Evolutionary conservation across 2,888 invertebrate species (phyloP).

Genomic region (Tetranychus piercei): DNA sequence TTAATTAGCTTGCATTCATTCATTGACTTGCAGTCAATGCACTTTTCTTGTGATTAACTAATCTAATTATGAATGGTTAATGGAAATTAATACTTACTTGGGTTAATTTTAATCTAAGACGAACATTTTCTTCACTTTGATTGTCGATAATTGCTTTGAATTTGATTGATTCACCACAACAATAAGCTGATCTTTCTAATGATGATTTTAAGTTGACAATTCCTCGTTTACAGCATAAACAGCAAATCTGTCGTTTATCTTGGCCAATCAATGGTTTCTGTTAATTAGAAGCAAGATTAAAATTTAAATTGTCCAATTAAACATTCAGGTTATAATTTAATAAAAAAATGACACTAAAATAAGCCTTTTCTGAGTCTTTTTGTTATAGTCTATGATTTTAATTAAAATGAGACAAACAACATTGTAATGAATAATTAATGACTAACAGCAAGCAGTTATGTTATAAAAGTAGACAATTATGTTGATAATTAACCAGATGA

Average conservation of each 20-base stretch:
- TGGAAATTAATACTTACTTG: slow-evolving; percentile 34
- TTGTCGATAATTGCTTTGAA: slow-evolving; percentile 51
- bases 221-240: slow-evolving; percentile 51
- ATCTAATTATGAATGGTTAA: too few relatives aligned
- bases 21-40: too few relatives aligned
- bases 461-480: too few relatives aligned
- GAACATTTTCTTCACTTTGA: slow-evolving; percentile 43
- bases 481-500: too few relatives aligned
- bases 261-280: slow-evolving; percentile 47
- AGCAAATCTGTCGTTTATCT: slow-evolving; percentile 47
- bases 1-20: too few relatives aligned
- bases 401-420: background rate
- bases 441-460: too few relatives aligned
- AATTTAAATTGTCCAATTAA: background rate
- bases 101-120: slow-evolving; percentile 41
- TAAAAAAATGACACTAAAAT: background rate
- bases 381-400: too few relatives aligned
- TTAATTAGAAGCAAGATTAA: background rate
- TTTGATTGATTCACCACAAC: slow-evolving; percentile 50
- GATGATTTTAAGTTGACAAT: slow-evolving; percentile 47
- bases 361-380: too few relatives aligned
- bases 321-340: slow-evolving; percentile 23
- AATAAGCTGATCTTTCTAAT: slow-evolving; percentile 52
- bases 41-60: too few relatives aligned
- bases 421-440: too few relatives aligned